These are phyloP conservation scores for Pentamera pediparva DNA, from an alignment of 53 echinoderm and acorn worm genomes.

Conservation along the genomic window DNA sequence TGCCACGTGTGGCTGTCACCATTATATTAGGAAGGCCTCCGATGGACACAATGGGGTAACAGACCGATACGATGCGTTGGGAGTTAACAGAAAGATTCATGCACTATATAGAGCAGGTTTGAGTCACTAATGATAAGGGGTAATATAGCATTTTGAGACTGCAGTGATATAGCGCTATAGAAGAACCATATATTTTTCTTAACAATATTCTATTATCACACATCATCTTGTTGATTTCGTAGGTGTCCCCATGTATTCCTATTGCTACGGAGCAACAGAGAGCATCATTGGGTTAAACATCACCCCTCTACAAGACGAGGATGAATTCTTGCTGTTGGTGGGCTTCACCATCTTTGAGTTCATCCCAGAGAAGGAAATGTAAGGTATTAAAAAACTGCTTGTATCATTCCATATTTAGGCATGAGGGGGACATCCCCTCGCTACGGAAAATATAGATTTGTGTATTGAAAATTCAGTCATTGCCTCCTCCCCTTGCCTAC, in stretches of 20 bases:
- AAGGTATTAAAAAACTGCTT: neutral
- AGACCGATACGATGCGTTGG: too few relatives aligned
- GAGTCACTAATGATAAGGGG: too few relatives aligned
- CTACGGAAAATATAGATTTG: too few relatives aligned
- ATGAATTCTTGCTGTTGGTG: slow-evolving; percentile 19
- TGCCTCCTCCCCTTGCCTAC: too few relatives aligned
- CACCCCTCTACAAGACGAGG: slow-evolving; percentile 30
- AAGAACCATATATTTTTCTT: neutral
- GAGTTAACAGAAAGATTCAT: too few relatives aligned
- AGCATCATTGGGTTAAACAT: slow-evolving; percentile 18
- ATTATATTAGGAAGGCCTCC: too few relatives aligned
- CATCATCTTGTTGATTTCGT: neutral
- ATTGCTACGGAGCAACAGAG: slow-evolving; percentile 40
- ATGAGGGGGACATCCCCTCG: too few relatives aligned
- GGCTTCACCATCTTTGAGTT: slow-evolving; percentile 38
- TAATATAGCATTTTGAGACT: too few relatives aligned
- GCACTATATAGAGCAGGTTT: too few relatives aligned
- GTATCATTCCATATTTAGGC: neutral
- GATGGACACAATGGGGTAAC: too few relatives aligned
- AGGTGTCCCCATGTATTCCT: slow-evolving; percentile 16
- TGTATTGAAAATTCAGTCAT: too few relatives aligned
- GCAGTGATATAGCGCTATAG: neutral
- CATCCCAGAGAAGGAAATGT: slow-evolving; percentile 42
- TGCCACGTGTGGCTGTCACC: too few relatives aligned
- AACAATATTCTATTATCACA: neutral